A percentile compares a stretch with the other conserved stretches of the same genome.
Conservation (phyloP, 2,888 invertebrate species). For the Sesamia inferens region DNA sequence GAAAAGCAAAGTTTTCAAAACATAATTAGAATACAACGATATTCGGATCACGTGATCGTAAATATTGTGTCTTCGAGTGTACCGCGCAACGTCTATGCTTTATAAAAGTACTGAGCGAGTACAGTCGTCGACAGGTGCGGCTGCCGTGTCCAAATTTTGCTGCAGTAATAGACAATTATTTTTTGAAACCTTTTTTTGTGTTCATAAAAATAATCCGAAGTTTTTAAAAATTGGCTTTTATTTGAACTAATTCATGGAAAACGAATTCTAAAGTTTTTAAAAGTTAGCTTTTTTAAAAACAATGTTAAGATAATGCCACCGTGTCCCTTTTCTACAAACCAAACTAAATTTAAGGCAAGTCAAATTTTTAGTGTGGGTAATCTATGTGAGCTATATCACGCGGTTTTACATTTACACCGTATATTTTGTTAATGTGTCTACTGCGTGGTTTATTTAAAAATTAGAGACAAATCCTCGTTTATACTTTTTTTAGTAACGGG, state of each 20-base stretch:
- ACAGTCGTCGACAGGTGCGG: slow-evolving; percentile 41
- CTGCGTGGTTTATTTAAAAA: too few species aligned
- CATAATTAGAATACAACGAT: slow-evolving; percentile 43
- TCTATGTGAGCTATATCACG: too few species aligned
- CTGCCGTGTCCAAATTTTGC: slow-evolving; percentile 45
- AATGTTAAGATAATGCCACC: not conserved
- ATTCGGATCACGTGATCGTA: slow-evolving; percentile 61
- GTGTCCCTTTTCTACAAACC: too few species aligned
- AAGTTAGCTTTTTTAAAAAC: not conserved
- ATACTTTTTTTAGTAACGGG: too few species aligned
- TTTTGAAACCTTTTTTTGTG: not conserved
- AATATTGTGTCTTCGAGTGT: slow-evolving; percentile 61
- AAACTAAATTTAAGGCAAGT: too few species aligned
- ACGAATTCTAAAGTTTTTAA: too few species aligned
- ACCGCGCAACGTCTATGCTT: slow-evolving; percentile 28
- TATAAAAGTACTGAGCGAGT: slow-evolving; percentile 42
- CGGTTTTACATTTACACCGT: too few species aligned
- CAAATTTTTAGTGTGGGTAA: too few species aligned
- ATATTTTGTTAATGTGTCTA: too few species aligned
- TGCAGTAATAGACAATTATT: slow-evolving; percentile 11
- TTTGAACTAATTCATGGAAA: too few species aligned
- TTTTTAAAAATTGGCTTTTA: too few species aligned
- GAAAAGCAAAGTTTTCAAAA: slow-evolving; percentile 37
- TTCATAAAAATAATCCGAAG: not conserved
- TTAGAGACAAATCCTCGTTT: too few species aligned